Evolutionary conservation across 2,797 vertebrate species (phyloP), one percentile per base, ranked within the genome.

Genomic region (Xenops minutus): DNA sequence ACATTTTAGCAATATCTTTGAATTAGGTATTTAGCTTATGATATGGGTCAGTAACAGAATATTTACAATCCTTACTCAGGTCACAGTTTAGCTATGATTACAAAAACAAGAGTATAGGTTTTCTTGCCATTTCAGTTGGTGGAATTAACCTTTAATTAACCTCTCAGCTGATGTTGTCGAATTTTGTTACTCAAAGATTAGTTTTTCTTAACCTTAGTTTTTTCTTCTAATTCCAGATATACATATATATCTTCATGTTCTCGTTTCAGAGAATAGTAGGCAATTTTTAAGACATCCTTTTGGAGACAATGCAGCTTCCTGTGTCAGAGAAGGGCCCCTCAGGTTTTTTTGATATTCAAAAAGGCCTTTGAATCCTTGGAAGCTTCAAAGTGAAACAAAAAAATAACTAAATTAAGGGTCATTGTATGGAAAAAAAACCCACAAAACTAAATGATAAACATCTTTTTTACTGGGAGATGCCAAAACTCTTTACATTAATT

Each of bases 121-220:
- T 67, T 24, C 20, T 73, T 80, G 39, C 39, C 14, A 73, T 41
- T 83, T 91, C 30, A n/a, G 26, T 24, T 78, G 30, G 15, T 79
- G 29, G 20, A 89, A 88, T 79, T 77, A 88, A 88, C 29, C 23
- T 91, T 83, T 88, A 88, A 85, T 83, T 88, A 85, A 91, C n/a
- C 54, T 80, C 51, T 76, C 44, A 63, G 18, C 6, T 72, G 55
- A 72, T 72, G 54, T 24, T 86, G 51, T 48, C 32, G 68, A 75
- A 66, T 14, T 58, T 84, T 48, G 30, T 9, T 72, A 52, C 6
- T 43, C n/a, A 84, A 89, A 75, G 49, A 51, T 48, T 44, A 27
- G 2, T 61, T 78, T 86, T 78, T 41, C 14, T 88, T 88, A 67
- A 32, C 14, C 7, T 18, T 19, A 92, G 9, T 3, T 62, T 18